A percentile compares a stretch with the other conserved stretches of the same genome.
These are phyloP conservation scores for Neosalanx taihuensis DNA, from an alignment of 2,797 vertebrate species.

Conservation along the genomic window DNA sequence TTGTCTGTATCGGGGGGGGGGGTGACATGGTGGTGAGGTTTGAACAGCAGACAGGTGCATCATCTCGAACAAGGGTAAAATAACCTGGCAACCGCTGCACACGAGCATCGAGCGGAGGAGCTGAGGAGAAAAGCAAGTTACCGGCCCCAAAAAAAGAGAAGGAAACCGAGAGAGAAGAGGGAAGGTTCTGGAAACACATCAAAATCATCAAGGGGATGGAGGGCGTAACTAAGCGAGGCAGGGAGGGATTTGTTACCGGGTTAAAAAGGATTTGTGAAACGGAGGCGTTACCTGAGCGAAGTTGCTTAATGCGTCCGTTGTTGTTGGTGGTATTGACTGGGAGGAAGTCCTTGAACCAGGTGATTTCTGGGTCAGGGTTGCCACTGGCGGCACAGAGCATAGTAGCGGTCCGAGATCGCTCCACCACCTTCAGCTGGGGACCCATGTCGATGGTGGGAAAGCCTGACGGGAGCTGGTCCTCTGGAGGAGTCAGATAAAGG, in stretches of 20 bases:
- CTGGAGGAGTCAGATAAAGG: slow-evolving; percentile 57
- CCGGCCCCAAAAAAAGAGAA: slow-evolving; percentile 32
- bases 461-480: slow-evolving; percentile 94
- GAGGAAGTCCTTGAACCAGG: slow-evolving; percentile 98
- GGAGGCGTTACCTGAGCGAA: slow-evolving; percentile 73
- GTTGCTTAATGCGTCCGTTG: slow-evolving; percentile 96
- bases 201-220: slow-evolving; percentile 23
- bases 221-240: slow-evolving; percentile 39
- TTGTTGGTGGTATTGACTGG: slow-evolving; percentile 96
- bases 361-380: slow-evolving; percentile 97
- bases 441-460: slow-evolving; percentile 99
- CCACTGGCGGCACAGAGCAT: slow-evolving; percentile 98
- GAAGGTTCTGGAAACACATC: slow-evolving; percentile 28
- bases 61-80: not conserved
- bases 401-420: slow-evolving; percentile 96
- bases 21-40: not conserved
- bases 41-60: not conserved
- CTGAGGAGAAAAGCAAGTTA: slow-evolving; percentile 58
- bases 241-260: slow-evolving; percentile 6
- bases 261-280: slow-evolving; percentile 16
- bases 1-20: not conserved
- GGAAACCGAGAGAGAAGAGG: slow-evolving; percentile 14
- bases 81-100: slow-evolving; percentile 43
- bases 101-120: slow-evolving; percentile 48
- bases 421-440: slow-evolving; percentile 97